Evolutionary conservation across 2,113 vertebrate species (phyloP), one percentile per base, ranked within the genome.

Genomic region (Chaetops frenatus): DNA sequence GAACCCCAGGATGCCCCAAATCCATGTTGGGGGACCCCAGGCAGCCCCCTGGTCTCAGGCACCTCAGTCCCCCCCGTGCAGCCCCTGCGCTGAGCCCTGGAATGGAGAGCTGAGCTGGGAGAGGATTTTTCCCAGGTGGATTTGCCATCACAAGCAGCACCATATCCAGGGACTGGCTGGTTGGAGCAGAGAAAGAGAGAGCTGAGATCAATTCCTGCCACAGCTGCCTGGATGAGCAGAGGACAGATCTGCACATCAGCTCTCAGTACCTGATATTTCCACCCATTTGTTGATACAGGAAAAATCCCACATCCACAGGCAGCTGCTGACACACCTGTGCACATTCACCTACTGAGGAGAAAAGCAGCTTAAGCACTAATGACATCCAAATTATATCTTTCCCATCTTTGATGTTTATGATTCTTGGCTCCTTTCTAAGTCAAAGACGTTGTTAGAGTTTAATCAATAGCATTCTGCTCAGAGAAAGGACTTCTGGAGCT

Each of bases 401-500:
- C 60, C 79, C 20, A 64, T 48, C 85, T 86, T 21, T 80, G 71
- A 51, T 64, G 90, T 67, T 90, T 48, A 24, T 35, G 87, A 88
- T 88, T 85, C 92, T 53, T 7, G 9, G 60, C 67, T 94, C 67
- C 71, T 86, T 77, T 78, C 56, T 40, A n/a, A 90, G 85, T 21
- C 27, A 86, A 79, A 66, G 50, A 54, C 44, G 93, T n/a, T 7
- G 15, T 87, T 90, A 78, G 76, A 48, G 79, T 86, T 92, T 92
- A 90, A 95, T 95, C 96, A 96, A 94, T 88, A 78, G 76, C 47
- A 86, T 95, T 95, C 94, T 94, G 76, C 82, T 78, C 6, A 12
- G 6, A 90, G 85, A 94, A 90, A 94, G 51, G 74, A 79, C 69
- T 85, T 80, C 62, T 74, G 81, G 61, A 47, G 88, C 82, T 93